These are phyloP conservation scores for Hydriomena furcata DNA, from an alignment of 2,888 invertebrate genomes.

Conservation along the genomic window DNA sequence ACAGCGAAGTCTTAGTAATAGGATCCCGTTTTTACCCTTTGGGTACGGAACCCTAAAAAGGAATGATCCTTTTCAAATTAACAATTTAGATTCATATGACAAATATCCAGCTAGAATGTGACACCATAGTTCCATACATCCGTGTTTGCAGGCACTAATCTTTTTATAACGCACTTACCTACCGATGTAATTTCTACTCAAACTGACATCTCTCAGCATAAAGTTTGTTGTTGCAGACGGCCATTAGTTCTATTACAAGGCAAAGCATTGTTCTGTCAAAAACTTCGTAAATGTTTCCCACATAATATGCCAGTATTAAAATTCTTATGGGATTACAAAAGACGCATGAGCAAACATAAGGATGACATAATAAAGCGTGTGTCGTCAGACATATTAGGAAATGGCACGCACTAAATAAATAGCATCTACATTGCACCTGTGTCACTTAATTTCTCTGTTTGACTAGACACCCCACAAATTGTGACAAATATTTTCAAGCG, in stretches of 20 bases:
- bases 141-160: background rate
- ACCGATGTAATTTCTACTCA: no score
- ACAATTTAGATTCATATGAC: no score
- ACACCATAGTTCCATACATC: no score
- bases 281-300: background rate
- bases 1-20: no score
- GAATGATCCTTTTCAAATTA: no score
- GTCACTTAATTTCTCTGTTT: slow-evolving; percentile 52
- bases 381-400: slow-evolving; percentile 44
- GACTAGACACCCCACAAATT: slow-evolving; percentile 27
- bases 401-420: slow-evolving; percentile 55
- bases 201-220: no score
- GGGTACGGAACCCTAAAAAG: no score
- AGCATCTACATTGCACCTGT: slow-evolving; percentile 52
- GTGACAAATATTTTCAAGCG: background rate
- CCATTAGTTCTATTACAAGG: no score
- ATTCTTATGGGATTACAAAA: slow-evolving; percentile 34
- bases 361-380: slow-evolving; percentile 48
- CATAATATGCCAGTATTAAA: slow-evolving; percentile 10
- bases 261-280: background rate
- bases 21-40: no score
- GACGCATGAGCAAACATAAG: slow-evolving; percentile 34
- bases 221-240: no score
- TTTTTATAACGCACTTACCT: no score
- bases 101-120: no score